Evolutionary conservation across 2,888 invertebrate species (phyloP).

Genomic region (Aproaerema taeniolella): DNA sequence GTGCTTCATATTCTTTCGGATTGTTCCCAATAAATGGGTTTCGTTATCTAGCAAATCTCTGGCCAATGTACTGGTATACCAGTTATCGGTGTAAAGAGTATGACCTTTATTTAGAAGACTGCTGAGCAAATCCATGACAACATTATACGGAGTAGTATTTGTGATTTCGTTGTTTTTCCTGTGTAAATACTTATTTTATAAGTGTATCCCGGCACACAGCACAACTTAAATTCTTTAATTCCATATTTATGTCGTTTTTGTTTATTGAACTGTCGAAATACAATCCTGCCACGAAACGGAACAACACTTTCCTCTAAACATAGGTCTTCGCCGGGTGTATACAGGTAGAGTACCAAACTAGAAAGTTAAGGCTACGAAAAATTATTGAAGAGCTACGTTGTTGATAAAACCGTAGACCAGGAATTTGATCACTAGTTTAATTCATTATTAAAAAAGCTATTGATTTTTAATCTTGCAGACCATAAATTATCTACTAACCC

Average conservation of each 20-base stretch:
- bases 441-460: too few species aligned
- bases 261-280: constrained; percentile 29
- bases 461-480: too few species aligned
- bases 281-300: constrained; percentile 29
- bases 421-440: too few species aligned
- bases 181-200: constrained; percentile 24
- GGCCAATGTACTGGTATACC: constrained; percentile 36
- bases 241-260: constrained; percentile 28
- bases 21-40: constrained; percentile 36
- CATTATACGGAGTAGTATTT: constrained; percentile 27
- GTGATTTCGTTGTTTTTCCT: constrained; percentile 26
- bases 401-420: too few species aligned
- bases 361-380: constrained; percentile 22
- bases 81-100: constrained; percentile 33
- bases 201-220: constrained; percentile 24
- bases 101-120: constrained; percentile 28
- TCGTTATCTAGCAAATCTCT: constrained; percentile 29
- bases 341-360: constrained; percentile 27
- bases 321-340: constrained; percentile 22
- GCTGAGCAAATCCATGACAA: constrained; percentile 28
- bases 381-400: constrained; percentile 37
- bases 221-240: constrained; percentile 28
- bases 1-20: constrained; percentile 31
- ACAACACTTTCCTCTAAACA: constrained; percentile 32
- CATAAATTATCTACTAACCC: too few species aligned